Evolutionary conservation across 2,888 invertebrate genomes (phyloP), one percentile per base, ranked within the genome.

Genomic region (Pyrocoelia pectoralis): DNA sequence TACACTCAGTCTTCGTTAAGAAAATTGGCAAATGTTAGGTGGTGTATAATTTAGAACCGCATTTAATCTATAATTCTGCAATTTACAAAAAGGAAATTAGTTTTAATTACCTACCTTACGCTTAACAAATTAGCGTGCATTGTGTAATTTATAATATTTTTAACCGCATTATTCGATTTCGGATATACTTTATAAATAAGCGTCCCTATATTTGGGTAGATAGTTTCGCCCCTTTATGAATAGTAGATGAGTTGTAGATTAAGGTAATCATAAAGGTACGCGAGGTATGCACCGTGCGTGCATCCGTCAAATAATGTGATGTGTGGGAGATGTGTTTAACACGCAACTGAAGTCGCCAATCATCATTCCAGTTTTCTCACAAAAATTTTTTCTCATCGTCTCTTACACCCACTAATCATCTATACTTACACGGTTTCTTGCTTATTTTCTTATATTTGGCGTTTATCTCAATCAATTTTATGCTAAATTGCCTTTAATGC

Each of bases 251-350:
- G 68, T 58, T 65, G 65, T 58, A 68, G 62, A 71, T 71, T 73
- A 70, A 68, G 65, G 70, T 60, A 72, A 74, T 74, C 71, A 74
- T 67, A 66, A 70, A 70, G 70, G 72, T 69, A 74, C 73, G 70
- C 59, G 24, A 65, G 73, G 73, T 74, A 74, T 74, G 73, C 70
- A 69, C 66, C 61, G 65, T 71, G 73, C 72, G 73, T 73, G 72
- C 70, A 70, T 70, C 68, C 68, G 68, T 70, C 70, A 65, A 67
- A 58, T 59, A 65, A 67, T 68, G 64, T 69, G 56, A 51, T 58
- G 61, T 72, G 73, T 73, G 73, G 73, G 73, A 73, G 73, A 73
- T 68, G 68, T 50, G 63, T 61, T 61, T 61, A 66, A 71, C 73
- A 73, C 73, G 73, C 73, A 73, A 72, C 62, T 61, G 64, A 46